Base-by-base conservation (phyloP, 2,113 vertebrate genomes). In the Trichechus manatus region DNA sequence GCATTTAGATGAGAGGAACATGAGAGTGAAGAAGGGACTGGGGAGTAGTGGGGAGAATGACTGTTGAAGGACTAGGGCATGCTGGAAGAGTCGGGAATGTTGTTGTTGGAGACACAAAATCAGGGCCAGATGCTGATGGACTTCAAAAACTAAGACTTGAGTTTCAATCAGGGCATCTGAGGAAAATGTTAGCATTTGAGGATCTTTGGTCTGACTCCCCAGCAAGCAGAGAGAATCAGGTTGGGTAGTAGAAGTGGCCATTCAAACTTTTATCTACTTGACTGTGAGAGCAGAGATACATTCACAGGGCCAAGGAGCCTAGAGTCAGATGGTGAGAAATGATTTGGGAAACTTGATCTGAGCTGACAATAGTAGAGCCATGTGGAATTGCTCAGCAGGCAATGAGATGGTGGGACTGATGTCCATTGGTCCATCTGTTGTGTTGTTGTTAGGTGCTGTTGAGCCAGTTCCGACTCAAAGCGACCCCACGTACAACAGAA, bases 381-480 rank as follows among this genome's bases (percentile, higher is more conserved):
- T 1, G 63, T 77, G 5, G 15, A 23, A 27, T 27, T 33, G 29
- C 44, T 88, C 61, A 50, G 23, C n/a, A 27, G 53, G 70, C 27
- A 19, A 36, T 4, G 3, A n/a, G 72, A 36, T 5, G 22, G 36
- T 0, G 2, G 66, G 61, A 5, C 42, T 20, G 2, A 5, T 0
- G 0, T 89, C 36, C 33, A 14, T 39, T 70, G 20, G 1, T 53
- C 61, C 9, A 7, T 56, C 72, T 87, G 70, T 56, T 56, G 53
- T 56, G 53, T 15, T 56, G 53, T 56, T 56, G 53, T 56, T 17
- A 15, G 14, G 53, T 56, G 53, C 53, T 15, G 14, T 56, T 56
- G 53, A 56, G 53, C 13, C 53, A 17, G 53, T 56, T 56, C 53
- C 13, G 53, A 56, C 53, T 56, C 53, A 17, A 4, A 15, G 53